Conservation (phyloP, 2,113 vertebrate genomes). For the Arvicanthis niloticus region DNA sequence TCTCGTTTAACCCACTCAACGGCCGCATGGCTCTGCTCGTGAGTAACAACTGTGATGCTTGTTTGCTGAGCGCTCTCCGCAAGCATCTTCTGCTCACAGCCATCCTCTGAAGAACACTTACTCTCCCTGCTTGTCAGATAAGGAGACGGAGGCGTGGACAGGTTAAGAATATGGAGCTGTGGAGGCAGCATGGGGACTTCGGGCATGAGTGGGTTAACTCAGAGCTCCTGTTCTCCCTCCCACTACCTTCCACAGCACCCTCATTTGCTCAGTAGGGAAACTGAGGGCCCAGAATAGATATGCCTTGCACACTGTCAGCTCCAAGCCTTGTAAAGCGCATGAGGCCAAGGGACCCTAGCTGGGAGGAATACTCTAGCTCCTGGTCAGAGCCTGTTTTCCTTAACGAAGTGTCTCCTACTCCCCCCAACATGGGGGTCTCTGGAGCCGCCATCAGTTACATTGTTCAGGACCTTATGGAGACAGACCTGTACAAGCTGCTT, state of each 20-base stretch:
- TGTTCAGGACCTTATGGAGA: constrained; percentile 96
- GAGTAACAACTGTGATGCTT: neutral
- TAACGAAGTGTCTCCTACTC: constrained; percentile 45
- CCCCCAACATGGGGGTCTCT: constrained; percentile 45
- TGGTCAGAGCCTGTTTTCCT: constrained; percentile 61
- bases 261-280: neutral
- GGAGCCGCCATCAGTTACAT: constrained; percentile 89
- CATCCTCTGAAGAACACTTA: neutral
- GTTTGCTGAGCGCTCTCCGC: neutral
- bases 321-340: neutral
- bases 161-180: neutral
- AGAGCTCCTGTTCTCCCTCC: neutral
- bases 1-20: constrained; percentile 67
- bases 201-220: neutral
- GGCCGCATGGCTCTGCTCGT: constrained; percentile 38
- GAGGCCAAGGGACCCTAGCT: neutral
- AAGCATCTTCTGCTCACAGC: neutral
- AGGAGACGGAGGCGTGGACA: neutral
- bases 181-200: neutral
- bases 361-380: neutral
- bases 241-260: no score
- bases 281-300: neutral
- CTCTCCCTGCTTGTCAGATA: neutral
- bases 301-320: neutral
- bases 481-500: constrained; percentile 94